Evolutionary conservation across 2,113 vertebrate genomes (phyloP), one percentile per base, ranked within the genome.

Genomic region (Ceyx margarethae): DNA sequence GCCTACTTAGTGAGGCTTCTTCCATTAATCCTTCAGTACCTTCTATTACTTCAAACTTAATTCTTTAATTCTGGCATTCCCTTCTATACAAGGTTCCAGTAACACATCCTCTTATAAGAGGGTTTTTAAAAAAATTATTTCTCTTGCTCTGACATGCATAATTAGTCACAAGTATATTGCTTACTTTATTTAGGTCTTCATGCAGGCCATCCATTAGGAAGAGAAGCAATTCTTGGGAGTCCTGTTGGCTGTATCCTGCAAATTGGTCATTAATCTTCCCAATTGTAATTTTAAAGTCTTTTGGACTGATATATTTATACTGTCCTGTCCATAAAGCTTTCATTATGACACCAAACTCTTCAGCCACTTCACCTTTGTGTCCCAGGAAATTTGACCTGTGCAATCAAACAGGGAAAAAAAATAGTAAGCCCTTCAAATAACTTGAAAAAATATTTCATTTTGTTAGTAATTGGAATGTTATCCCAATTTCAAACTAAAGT

Each of bases 191-290:
- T 67, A 99, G 98, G 91, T 99, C 99, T 96, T 99, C 99, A 9
- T 99, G 99, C 57, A 99, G 98, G 60, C 99, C 99, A 40, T 99
- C 99, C 99, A 99, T 99, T 50, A 99, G 97, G 94, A 99, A 99
- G 54, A 99, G 98, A 64, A 99, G 98, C 91, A 99, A 85, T 92
- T 99, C 99, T 96, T 99, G 99, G 14, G 99, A 99, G 96, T 99
- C 99, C 79, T 99, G 99, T 92, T 99, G 99, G 82, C 99, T 98
- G 16, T 97, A 99, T 54, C 99, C 98, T 64, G 98, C 96, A 97
- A 99, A 99, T 90, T 99, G 99, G 25, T 99, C 99, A 50, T 99
- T 99, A 94, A 99, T 99, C 96, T 99, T 99, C 61, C 99, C 98
- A 69, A 99, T 99, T 91, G 99, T 99, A 96, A 98, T 97, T 97